These are phyloP conservation scores for Pluvialis apricaria DNA, from an alignment of 2,113 vertebrate species.

Conservation along the genomic window DNA sequence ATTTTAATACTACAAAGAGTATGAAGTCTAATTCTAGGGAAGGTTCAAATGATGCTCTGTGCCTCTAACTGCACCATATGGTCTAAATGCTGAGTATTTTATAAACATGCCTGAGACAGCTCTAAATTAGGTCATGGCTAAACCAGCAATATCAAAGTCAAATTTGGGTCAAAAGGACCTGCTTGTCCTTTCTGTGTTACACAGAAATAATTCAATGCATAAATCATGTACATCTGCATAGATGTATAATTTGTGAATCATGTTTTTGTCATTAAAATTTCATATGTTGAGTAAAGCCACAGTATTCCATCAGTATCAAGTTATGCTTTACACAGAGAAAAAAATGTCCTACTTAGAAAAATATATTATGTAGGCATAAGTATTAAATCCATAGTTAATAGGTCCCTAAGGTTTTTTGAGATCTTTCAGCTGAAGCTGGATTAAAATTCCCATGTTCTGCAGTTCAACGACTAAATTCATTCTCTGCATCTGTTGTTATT, in stretches of 20 bases:
- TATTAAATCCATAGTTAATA: conserved; percentile 47
- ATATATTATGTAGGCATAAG: neutral
- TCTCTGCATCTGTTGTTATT: conserved; percentile 2
- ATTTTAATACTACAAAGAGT: neutral
- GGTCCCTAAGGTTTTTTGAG: conserved; percentile 26
- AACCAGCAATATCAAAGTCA: conserved; percentile 28
- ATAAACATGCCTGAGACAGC: conserved; percentile 27
- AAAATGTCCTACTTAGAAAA: conserved; percentile 25
- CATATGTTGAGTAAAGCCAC: neutral
- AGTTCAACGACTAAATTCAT: conserved; percentile 22
- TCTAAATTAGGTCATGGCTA: conserved; percentile 54
- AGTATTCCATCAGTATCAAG: neutral
- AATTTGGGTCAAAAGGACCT: conserved; percentile 25
- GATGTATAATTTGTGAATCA: neutral
- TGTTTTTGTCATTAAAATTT: conserved; percentile 33
- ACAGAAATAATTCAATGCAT: conserved; percentile 21
- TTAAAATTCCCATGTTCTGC: conserved; percentile 16
- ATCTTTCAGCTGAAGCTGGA: conserved; percentile 7
- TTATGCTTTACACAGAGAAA: neutral
- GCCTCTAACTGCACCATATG: conserved; percentile 45
- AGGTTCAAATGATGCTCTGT: neutral
- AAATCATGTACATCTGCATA: conserved; percentile 8
- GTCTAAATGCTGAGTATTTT: conserved; percentile 29
- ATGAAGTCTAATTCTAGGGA: neutral
- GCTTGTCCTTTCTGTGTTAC: neutral